Evolutionary conservation across 2,888 invertebrate genomes (phyloP).

Genomic region (Latrodectus hesperus): DNA sequence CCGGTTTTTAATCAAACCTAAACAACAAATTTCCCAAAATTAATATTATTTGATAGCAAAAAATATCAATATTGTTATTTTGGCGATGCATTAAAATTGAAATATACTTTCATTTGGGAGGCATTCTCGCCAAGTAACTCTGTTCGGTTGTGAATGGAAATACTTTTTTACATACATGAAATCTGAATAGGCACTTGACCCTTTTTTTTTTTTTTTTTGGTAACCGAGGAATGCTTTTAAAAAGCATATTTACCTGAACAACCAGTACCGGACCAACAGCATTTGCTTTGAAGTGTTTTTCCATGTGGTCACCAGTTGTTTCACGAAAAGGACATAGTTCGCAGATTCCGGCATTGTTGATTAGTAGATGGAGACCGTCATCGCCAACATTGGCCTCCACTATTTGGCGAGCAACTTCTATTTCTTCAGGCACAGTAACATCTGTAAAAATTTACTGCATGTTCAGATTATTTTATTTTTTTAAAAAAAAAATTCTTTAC

Average conservation of each 20-base stretch:
- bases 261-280: constrained; percentile 25
- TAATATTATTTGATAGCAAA: no score
- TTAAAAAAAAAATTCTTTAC: background rate
- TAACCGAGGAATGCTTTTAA: background rate
- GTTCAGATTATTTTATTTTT: background rate
- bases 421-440: constrained; percentile 16
- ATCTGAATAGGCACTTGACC: no score
- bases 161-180: no score
- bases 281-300: constrained; percentile 34
- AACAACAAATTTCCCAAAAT: no score
- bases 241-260: constrained; percentile 7
- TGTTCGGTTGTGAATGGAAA: no score
- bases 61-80: no score
- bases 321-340: background rate
- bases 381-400: constrained; percentile 29
- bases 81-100: no score
- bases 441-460: background rate
- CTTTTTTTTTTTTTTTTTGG: background rate
- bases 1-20: no score
- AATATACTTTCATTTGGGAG: no score
- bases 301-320: constrained; percentile 18
- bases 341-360: constrained; percentile 40
- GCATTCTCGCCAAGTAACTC: no score
- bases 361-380: constrained; percentile 30
- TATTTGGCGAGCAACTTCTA: background rate